Evolutionary conservation across 2,797 vertebrate genomes (phyloP).

Genomic region (Poecilia gillii): DNA sequence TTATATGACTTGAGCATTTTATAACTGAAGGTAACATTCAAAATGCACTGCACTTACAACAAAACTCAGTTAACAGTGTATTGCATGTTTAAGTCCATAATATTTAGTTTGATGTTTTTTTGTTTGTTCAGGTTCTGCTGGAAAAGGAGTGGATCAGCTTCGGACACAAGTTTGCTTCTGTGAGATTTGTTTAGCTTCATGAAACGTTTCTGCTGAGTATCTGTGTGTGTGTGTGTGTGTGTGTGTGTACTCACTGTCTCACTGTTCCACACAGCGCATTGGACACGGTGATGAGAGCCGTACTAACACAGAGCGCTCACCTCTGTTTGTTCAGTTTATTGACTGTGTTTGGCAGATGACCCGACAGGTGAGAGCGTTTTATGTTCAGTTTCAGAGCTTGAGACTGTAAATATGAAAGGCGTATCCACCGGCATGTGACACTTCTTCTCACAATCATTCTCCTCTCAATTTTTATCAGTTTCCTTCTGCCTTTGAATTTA

Average conservation of each 20-base stretch:
- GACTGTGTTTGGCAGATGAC: conserved; percentile 99
- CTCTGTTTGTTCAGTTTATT: conserved; percentile 96
- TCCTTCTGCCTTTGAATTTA: conserved; percentile 96
- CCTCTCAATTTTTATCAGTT: conserved; percentile 78
- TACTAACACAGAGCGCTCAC: conserved; percentile 92
- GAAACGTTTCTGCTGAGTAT: background rate
- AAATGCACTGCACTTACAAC: background rate
- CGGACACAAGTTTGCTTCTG: conserved; percentile 92
- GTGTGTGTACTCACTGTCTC: background rate
- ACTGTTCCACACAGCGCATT: conserved; percentile 72
- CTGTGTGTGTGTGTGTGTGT: background rate
- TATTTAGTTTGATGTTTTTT: background rate
- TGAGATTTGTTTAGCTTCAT: conserved; percentile 57
- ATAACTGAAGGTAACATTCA: no score
- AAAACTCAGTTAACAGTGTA: background rate
- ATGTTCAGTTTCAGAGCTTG: background rate
- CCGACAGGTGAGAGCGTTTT: conserved; percentile 72
- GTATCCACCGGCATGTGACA: background rate
- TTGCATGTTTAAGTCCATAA: background rate
- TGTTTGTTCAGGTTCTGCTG: conserved; percentile 80
- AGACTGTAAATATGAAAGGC: background rate
- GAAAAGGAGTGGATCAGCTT: conserved; percentile 98
- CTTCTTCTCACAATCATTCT: background rate
- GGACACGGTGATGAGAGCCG: conserved; percentile 94
- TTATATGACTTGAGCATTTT: no score